Percentiles rank a stretch among this genome's conserved stretches.
phyloP scores from a whole-genome alignment of 2,888 invertebrate genomes.

The Spodoptera littoralis region DNA sequence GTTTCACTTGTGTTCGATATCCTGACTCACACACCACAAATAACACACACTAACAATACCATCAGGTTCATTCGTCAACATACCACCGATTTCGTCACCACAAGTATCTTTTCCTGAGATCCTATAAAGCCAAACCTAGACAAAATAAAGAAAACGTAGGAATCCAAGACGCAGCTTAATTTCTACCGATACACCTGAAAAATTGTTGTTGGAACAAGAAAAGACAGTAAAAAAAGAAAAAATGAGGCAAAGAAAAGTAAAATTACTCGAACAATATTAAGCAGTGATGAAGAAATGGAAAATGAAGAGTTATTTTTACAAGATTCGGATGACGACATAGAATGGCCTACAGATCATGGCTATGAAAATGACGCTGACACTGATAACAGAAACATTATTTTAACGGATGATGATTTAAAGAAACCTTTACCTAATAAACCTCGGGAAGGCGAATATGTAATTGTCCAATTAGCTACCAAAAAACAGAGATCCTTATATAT shows the following conservation, averaged over 20 bases:
- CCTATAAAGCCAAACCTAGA: slow-evolving; percentile 25
- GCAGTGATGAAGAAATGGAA: no score
- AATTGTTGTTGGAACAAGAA: slow-evolving; percentile 20
- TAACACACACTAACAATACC: no score
- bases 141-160: slow-evolving; percentile 26
- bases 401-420: neutral
- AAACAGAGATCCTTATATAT: slow-evolving; percentile 4
- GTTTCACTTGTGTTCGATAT: no score
- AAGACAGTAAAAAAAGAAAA: slow-evolving; percentile 5
- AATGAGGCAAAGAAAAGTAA: slow-evolving; percentile 2
- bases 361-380: neutral
- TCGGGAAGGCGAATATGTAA: neutral
- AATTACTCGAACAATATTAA: neutral
- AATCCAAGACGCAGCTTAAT: slow-evolving; percentile 25
- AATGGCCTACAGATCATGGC: neutral
- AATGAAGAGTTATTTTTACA: no score
- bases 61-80: neutral
- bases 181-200: slow-evolving; percentile 29
- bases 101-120: neutral
- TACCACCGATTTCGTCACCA: neutral
- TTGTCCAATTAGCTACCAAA: neutral
- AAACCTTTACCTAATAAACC: neutral
- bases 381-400: neutral
- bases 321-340: no score
- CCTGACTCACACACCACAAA: no score